These are phyloP conservation scores for Rhagoletis pomonella DNA, from an alignment of 1,140 invertebrate species.

Conservation along the genomic window DNA sequence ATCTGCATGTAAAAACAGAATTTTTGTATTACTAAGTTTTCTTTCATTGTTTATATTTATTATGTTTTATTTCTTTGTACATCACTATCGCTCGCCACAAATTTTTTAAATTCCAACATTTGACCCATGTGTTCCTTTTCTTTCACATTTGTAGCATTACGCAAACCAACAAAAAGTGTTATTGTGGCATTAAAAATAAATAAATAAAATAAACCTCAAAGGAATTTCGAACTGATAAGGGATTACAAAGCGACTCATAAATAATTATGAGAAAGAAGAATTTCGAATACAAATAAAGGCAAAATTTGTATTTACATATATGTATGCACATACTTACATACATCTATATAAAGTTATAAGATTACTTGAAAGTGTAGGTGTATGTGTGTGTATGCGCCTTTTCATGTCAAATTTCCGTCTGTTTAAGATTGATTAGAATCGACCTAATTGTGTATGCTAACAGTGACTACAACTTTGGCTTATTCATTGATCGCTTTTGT, in stretches of 20 bases:
- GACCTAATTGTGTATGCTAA: neutral
- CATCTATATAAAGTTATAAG: too few relatives aligned
- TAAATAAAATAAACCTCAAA: neutral
- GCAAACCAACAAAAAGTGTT: too few relatives aligned
- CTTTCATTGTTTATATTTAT: neutral
- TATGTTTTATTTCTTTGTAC: neutral
- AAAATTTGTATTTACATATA: too few relatives aligned
- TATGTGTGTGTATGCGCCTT: neutral
- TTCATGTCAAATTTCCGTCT: slow-evolving; percentile 3
- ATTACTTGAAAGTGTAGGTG: neutral
- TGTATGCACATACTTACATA: too few relatives aligned
- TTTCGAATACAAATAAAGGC: too few relatives aligned
- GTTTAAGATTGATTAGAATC: neutral
- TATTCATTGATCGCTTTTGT: neutral
- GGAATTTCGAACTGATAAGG: neutral
- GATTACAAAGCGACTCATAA: neutral
- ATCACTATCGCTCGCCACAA: neutral
- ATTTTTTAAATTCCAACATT: neutral
- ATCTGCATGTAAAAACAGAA: too few relatives aligned
- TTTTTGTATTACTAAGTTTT: neutral
- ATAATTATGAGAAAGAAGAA: too few relatives aligned
- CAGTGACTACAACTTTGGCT: neutral
- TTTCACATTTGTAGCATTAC: too few relatives aligned
- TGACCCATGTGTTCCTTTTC: too few relatives aligned
- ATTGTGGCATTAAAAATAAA: too few relatives aligned